A percentile compares a stretch with the other conserved stretches of the same genome.
These are phyloP conservation scores for Hypocryptadius cinnamomeus DNA, from an alignment of 2,113 vertebrate genomes.

Conservation along the genomic window DNA sequence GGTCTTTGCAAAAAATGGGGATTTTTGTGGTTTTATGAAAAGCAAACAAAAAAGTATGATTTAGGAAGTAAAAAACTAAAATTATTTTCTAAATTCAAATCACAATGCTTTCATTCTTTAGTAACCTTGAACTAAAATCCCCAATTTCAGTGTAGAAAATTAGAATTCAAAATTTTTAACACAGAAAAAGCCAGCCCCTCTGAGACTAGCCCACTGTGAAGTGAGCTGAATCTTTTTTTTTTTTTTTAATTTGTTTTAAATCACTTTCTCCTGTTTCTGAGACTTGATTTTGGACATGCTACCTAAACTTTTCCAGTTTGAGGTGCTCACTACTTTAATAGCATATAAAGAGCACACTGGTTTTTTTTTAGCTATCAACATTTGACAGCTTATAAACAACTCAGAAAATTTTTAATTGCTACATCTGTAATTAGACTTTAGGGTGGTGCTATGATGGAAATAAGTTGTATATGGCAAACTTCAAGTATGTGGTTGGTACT, in stretches of 20 bases:
- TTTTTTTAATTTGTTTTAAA: neutral
- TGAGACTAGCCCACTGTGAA: neutral
- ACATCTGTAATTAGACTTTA: neutral
- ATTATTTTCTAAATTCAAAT: neutral
- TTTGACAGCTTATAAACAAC: neutral
- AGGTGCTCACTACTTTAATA: neutral
- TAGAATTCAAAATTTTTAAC: neutral
- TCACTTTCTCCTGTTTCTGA: neutral
- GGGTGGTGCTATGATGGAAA: neutral
- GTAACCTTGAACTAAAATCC: neutral
- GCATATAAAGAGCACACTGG: neutral
- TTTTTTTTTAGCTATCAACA: neutral
- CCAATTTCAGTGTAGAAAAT: neutral
- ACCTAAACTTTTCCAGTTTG: neutral
- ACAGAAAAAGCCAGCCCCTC: neutral
- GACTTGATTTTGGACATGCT: neutral
- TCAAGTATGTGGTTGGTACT: neutral
- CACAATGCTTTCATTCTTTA: neutral
- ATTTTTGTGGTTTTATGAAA: neutral
- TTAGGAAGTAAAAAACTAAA: neutral
- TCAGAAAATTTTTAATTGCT: neutral
- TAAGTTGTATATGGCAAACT: neutral
- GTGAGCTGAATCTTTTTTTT: neutral
- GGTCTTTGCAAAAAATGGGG: neutral
- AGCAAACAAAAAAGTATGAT: neutral